A percentile compares a stretch with the other conserved stretches of the same genome.
Evolutionary conservation across 2,888 invertebrate genomes (phyloP).

Genomic region (Netelia melanura): DNA sequence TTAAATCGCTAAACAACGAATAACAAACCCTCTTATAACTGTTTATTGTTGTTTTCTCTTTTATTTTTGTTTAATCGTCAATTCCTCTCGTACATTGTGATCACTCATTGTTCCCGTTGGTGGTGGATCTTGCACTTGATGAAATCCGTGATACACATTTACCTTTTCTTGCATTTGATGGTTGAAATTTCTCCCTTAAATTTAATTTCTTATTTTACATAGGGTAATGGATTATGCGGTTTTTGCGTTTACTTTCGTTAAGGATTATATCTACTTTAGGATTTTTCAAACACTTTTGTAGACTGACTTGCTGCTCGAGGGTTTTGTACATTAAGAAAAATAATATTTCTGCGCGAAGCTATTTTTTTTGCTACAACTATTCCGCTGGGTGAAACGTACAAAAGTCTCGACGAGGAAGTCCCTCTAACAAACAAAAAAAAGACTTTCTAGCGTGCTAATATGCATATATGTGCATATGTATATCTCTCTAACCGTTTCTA

Average conservation of each 20-base stretch:
- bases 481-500: constrained; percentile 56
- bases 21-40: constrained; percentile 68
- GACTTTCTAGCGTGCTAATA: too few species aligned
- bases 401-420: too few species aligned
- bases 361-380: too few species aligned
- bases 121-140: constrained; percentile 79
- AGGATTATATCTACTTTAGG: too few species aligned
- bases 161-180: constrained; percentile 72
- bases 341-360: too few species aligned
- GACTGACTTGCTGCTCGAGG: too few species aligned
- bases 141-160: constrained; percentile 61
- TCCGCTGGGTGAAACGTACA: too few species aligned
- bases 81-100: constrained; percentile 72
- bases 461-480: constrained; percentile 42
- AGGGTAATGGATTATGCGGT: constrained; percentile 63
- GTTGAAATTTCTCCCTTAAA: constrained; percentile 59
- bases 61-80: constrained; percentile 55
- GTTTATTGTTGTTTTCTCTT: constrained; percentile 16
- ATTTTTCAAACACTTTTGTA: neutral
- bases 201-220: constrained; percentile 26
- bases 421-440: too few species aligned
- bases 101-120: constrained; percentile 73
- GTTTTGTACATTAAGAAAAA: too few species aligned
- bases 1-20: constrained; percentile 46
- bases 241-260: neutral